Conservation (phyloP, 2,888 invertebrate species). For the Ischnura elegans region DNA sequence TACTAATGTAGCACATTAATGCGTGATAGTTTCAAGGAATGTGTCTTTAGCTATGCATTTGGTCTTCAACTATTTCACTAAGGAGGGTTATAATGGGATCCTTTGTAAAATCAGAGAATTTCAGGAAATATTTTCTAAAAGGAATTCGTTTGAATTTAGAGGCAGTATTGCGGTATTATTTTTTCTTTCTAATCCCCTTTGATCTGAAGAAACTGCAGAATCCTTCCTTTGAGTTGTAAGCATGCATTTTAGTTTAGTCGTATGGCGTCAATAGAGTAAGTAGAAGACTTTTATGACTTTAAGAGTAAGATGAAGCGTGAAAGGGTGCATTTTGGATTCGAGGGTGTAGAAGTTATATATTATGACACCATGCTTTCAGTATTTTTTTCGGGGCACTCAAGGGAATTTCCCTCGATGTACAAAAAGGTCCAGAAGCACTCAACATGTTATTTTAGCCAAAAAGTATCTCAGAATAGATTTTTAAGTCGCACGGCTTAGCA, state of each 20-base stretch:
- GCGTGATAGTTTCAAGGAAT: too few relatives aligned
- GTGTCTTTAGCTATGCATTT: too few relatives aligned
- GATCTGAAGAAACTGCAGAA: neutral
- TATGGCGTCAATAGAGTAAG: too few relatives aligned
- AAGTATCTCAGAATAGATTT: neutral
- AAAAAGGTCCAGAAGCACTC: neutral
- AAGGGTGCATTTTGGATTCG: neutral
- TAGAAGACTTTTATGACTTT: neutral
- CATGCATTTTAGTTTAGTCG: neutral
- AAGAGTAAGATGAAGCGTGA: neutral
- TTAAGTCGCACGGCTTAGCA: too few relatives aligned
- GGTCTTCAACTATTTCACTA: too few relatives aligned
- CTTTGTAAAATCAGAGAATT: too few relatives aligned
- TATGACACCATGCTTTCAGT: neutral
- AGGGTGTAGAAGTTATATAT: neutral
- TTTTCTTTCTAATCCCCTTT: too few relatives aligned
- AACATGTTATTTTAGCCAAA: neutral
- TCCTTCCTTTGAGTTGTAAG: neutral
- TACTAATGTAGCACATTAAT: too few relatives aligned
- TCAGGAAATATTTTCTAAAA: too few relatives aligned
- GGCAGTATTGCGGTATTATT: too few relatives aligned
- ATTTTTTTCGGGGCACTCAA: neutral
- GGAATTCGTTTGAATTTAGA: too few relatives aligned
- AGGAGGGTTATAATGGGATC: too few relatives aligned
- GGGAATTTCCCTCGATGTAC: neutral